Percentiles rank a stretch among this genome's conserved stretches.
phyloP scores from a whole-genome alignment of 2,888 invertebrate species.

The Deilephila elpenor region DNA sequence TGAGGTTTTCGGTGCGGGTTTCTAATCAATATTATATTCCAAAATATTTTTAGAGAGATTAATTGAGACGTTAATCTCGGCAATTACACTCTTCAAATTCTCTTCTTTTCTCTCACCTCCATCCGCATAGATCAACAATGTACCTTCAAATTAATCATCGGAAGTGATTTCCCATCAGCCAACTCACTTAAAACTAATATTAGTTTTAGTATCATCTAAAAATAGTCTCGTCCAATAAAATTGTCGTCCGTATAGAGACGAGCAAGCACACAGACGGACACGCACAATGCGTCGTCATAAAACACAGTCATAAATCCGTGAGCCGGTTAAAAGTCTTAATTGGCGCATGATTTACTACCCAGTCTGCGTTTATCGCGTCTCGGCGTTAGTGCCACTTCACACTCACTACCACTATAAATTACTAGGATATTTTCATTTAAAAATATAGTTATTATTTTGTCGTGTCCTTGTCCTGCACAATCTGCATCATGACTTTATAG shows the following conservation, averaged over 20 bases:
- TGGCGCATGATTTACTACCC: constrained; percentile 43
- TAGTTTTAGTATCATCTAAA: background rate
- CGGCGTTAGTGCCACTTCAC: constrained; percentile 17
- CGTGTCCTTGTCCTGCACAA: background rate
- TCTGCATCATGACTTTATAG: too few relatives aligned
- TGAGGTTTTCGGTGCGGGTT: too few relatives aligned
- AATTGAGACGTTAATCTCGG: too few relatives aligned
- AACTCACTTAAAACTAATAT: too few relatives aligned
- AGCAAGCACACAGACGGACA: background rate
- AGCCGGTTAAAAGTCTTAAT: constrained; percentile 44
- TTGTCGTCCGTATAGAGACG: constrained; percentile 20
- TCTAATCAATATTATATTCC: too few relatives aligned
- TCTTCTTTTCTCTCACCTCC: too few relatives aligned
- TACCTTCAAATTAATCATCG: too few relatives aligned
- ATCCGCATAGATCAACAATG: too few relatives aligned
- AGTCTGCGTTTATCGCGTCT: constrained; percentile 34
- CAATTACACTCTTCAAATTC: too few relatives aligned
- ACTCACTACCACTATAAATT: constrained; percentile 25
- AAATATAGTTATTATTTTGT: background rate
- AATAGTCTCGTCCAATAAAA: background rate
- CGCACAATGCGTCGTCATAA: constrained; percentile 25
- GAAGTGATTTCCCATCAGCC: too few relatives aligned
- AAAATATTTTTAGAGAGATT: too few relatives aligned
- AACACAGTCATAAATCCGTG: constrained; percentile 38
- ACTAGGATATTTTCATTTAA: background rate